Evolutionary conservation across 2,888 invertebrate species (phyloP), one percentile per base, ranked within the genome.

Genomic region (Eustalomyia histrio): DNA sequence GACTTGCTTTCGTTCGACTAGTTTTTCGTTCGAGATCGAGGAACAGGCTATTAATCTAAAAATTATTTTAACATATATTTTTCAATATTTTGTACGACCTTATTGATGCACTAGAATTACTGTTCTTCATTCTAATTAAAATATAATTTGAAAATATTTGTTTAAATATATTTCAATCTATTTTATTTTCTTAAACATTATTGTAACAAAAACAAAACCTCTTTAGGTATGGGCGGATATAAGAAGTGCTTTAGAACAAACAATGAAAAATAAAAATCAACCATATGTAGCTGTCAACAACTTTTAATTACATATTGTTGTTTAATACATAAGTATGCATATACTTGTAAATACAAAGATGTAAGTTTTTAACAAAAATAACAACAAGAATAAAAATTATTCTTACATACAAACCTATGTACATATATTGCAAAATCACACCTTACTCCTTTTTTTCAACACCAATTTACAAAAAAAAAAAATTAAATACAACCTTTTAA

Each of bases 301-400:
- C 58, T 69, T 69, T 58, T 69, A 69, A 69, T 57, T 58, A 58
- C 57, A 69, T 33, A 69, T 47, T 24, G 43, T 47, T 50, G 50
- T n/a, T 1, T 16, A 50, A 17, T 55, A 39, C 12, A 18, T n/a
- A n/a, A n/a, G n/a, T n/a, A n/a, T 52, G 18, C 29, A 17, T 53
- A n/a, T 47, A n/a, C 43, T 10, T 47, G n/a, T n/a, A 12, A 7
- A 1, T 17, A 21, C 6, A 29, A 29, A 29, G 5, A n/a, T 24
- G 35, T 65, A 53, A 53, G 53, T n/a, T 50, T 35, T 24, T 18
- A 29, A 2, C 5, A 8, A 4, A 2, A n/a, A 14, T 14, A 47
- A 60, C 21, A 57, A 69, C 68, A 58, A 69, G 29, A 50, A 16
- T 50, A 61, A 71, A 67, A 67, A n/a, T 21, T 14, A 53, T 68